Conservation (phyloP, 2,888 invertebrate species). For the Eupithecia vulgata region DNA sequence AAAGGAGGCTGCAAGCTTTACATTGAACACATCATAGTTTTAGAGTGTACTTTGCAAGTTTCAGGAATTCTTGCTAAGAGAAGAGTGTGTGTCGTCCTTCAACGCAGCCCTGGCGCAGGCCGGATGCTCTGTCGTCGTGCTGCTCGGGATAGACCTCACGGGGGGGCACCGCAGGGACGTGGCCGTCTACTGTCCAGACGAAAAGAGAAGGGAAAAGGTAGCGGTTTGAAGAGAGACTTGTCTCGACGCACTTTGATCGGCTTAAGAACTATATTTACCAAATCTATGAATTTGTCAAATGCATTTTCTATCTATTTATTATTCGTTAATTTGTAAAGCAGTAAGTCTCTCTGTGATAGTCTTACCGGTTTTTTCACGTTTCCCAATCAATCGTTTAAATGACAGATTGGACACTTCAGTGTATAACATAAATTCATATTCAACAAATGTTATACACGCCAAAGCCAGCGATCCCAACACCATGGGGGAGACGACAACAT, state of each 20-base stretch:
- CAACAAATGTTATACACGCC: too few species aligned
- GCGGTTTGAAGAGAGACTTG: not conserved
- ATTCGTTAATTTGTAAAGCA: too few species aligned
- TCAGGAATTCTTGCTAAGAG: constrained; percentile 81
- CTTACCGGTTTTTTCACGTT: too few species aligned
- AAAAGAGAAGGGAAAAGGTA: constrained; percentile 52
- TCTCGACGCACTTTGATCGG: not conserved
- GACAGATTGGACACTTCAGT: too few species aligned
- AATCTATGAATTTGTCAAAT: not conserved
- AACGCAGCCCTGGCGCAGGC: constrained; percentile 72
- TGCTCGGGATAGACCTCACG: constrained; percentile 86
- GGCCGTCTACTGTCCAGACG: constrained; percentile 74
- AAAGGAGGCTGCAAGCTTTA: too few species aligned
- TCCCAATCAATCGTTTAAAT: too few species aligned
- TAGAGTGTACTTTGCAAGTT: constrained; percentile 31
- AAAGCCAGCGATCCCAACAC: too few species aligned
- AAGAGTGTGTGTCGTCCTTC: constrained; percentile 77
- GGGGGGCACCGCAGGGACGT: constrained; percentile 83
- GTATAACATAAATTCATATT: too few species aligned
- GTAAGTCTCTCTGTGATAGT: too few species aligned
- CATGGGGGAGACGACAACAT: too few species aligned
- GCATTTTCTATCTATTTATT: too few species aligned
- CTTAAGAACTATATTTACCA: not conserved
- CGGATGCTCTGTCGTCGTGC: constrained; percentile 75
- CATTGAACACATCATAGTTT: not conserved